Evolutionary conservation across 2,797 vertebrate genomes (phyloP).

Genomic region (Buphagus erythrorhynchus): DNA sequence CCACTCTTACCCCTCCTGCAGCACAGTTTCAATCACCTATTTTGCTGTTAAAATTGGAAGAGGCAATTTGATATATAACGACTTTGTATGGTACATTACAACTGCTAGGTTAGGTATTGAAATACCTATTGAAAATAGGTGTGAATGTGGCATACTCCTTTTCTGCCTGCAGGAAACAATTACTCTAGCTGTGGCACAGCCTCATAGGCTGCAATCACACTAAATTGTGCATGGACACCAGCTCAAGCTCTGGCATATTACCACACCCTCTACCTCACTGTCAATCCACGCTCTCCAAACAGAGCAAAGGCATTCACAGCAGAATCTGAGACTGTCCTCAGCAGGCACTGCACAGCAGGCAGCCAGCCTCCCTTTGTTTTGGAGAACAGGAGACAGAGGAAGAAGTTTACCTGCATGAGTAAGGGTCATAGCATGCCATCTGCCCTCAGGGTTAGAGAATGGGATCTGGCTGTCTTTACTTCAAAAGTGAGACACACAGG

Average conservation of each 20-base stretch:
- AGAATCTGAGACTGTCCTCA: neutral
- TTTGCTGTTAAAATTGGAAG: neutral
- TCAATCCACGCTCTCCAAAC: neutral
- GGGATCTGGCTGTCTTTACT: neutral
- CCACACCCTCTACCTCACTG: neutral
- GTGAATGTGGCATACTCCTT: neutral
- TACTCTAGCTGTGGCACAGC: neutral
- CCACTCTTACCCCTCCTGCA: neutral
- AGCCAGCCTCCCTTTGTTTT: neutral
- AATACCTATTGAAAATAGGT: neutral
- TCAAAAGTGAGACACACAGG: neutral
- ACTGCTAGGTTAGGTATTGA: neutral
- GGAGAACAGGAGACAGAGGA: neutral
- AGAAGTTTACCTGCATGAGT: fast-evolving
- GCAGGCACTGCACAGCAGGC: neutral
- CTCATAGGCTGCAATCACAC: neutral
- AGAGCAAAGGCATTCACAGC: neutral
- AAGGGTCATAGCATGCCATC: neutral
- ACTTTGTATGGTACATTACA: neutral
- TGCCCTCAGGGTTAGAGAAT: neutral
- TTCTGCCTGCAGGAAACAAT: neutral
- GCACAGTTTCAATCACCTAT: neutral
- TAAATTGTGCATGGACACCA: neutral
- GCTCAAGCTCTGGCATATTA: neutral
- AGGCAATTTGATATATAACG: neutral